Base-by-base conservation (phyloP, 1,140 invertebrate species). In the Drosophila sulfurigaster region DNA sequence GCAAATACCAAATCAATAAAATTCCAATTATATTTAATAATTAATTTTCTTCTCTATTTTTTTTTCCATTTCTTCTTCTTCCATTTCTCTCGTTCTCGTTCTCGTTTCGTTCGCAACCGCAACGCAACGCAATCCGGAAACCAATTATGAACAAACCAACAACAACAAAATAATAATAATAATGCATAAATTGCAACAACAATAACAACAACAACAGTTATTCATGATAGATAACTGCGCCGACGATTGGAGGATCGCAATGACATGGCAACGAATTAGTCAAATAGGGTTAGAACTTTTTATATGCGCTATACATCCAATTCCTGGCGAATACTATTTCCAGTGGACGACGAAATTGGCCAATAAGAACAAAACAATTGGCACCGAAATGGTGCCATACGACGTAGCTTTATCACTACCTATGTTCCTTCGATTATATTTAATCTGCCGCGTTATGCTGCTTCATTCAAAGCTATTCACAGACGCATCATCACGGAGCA, bases 161-260 rank as follows among this genome's bases (percentile, higher is more conserved):
- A 43, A 30, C 46, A 43, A 63, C n/a, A 43, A 30, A 49, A 52
- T 20, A 52, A 52, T 38, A 49, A 52, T 20, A 52, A 52, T 38
- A 38, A 38, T 38, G 35, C 35, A 66, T 51, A 13, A 58, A 30
- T 54, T 6, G 13, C 13, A 25, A 52, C 45, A 8, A 38, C 11
- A 71, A 64, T n/a, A 11, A 8, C 13, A 64, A 63, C 52, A 54
- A 13, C 25, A 13, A 67, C 62, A 99, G 98, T 95, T 99, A 94
- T 99, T 99, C 94, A 98, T 99, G 97, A 99, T 99, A 94, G 98
- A 99, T 95, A 99, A 99, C 95, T 99, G 98, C 94, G 98, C 99
- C 58, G 99, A 99, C 93, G 99, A 99, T 94, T 99, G 99, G 99
- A 95, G 99, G 92, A 99, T 99, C 94, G 99, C 99, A 76, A 99